phyloP scores from a whole-genome alignment of 2,888 invertebrate species.

The Drosophila hamatofila region DNA sequence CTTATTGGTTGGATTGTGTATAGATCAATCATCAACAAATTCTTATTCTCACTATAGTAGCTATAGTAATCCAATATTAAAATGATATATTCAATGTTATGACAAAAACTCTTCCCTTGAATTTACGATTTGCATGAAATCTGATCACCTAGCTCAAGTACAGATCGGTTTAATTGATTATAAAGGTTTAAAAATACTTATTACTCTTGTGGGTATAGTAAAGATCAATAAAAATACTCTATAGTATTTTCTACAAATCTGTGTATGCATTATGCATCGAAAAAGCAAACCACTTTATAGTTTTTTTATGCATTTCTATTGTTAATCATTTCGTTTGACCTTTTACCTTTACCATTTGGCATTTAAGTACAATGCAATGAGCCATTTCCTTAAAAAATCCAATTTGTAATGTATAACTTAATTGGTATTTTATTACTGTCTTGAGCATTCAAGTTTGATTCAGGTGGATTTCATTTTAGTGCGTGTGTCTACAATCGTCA shows the following conservation, averaged over 20 bases:
- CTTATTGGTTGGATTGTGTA: too few species aligned
- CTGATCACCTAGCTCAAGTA: background rate
- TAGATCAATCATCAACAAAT: too few species aligned
- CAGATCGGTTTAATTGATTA: background rate
- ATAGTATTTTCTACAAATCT: too few species aligned
- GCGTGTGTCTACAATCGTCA: background rate
- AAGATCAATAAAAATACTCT: background rate
- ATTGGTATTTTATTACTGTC: too few species aligned
- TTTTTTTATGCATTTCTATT: background rate
- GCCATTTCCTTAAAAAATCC: too few species aligned
- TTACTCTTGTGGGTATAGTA: background rate
- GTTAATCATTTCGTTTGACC: background rate
- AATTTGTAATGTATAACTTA: too few species aligned
- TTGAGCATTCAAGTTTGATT: background rate
- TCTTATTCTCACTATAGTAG: too few species aligned
- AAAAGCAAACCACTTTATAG: background rate
- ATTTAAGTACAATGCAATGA: too few species aligned
- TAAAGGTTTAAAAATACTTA: background rate
- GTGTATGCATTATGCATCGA: background rate
- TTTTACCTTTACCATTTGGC: background rate
- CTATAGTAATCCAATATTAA: too few species aligned
- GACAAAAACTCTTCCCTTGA: conserved; percentile 22
- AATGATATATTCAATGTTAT: background rate
- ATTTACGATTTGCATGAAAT: background rate
- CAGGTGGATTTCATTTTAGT: background rate